Conservation (phyloP, 1,140 invertebrate species). For the Himalopsyche phryganea region DNA sequence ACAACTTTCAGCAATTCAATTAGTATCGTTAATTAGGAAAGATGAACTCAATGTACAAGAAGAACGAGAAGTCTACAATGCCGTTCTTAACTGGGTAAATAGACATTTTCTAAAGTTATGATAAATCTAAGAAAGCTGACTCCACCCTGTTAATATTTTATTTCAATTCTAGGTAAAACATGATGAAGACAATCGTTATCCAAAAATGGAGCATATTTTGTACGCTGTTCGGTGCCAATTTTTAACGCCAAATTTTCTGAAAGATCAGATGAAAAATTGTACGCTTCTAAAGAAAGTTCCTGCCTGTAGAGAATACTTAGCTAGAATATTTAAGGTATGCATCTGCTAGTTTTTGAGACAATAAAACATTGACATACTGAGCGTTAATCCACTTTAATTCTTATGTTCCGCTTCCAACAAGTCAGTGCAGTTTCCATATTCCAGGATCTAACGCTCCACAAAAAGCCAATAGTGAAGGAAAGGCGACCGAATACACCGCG, state of each 20-base stretch:
- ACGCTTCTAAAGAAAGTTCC: conserved; percentile 82
- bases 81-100: conserved; percentile 80
- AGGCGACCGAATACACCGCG: conserved; percentile 79
- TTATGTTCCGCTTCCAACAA: no score
- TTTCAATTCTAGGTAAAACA: conserved; percentile 58
- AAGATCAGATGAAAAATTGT: conserved; percentile 88
- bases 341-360: neutral
- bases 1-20: conserved; percentile 72
- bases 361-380: no score
- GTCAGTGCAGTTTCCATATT: conserved; percentile 8
- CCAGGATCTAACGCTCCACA: conserved; percentile 77
- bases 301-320: conserved; percentile 84
- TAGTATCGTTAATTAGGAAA: conserved; percentile 76
- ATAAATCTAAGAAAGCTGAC: no score
- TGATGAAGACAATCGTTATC: conserved; percentile 76
- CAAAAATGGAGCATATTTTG: conserved; percentile 83
- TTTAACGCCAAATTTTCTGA: conserved; percentile 82
- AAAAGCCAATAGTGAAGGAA: conserved; percentile 75
- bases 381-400: no score
- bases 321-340: conserved; percentile 77
- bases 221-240: conserved; percentile 86
- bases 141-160: neutral
- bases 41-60: conserved; percentile 88
- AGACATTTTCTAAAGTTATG: neutral
- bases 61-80: conserved; percentile 87